Evolutionary conservation across 2,888 invertebrate species (phyloP), one percentile per base, ranked within the genome.

Genomic region (Pemphredon lugubris): DNA sequence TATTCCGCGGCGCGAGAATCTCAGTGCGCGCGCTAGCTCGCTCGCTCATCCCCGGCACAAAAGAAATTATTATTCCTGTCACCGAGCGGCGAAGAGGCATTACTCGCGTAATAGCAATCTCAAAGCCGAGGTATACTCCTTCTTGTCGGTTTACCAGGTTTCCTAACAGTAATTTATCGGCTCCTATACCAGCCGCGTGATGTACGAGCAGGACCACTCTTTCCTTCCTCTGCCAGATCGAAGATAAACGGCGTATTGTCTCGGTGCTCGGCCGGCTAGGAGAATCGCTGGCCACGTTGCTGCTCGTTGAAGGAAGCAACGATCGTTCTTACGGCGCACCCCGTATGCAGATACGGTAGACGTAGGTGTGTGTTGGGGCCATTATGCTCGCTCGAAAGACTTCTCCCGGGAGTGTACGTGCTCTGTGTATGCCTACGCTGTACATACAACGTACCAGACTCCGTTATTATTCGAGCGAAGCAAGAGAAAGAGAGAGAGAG

Each of bases 191-290:
- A 57, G n/a, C 60, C 67, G 73, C 65, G 70, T 75, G 73, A 78
- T 70, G 78, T 75, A 79, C 78, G 75, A 71, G 63, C 74, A 50
- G 64, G 58, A 58, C 66, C 67, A 55, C 64, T 71, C 80, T 79
- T 71, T 68, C 54, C 67, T 72, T 50, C 70, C 67, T 48, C 55
- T 60, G 66, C 51, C 79, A 69, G 81, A 79, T 79, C 81, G 71
- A 64, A 80, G 79, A 80, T 80, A 79, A 80, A 80, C 81, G 81
- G 71, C 71, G 79, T 71, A 80, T 80, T 80, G 79, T 80, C 75
- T 80, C 78, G 64, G 66, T 68, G 55, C 44, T 47, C 63, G 60
- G 30, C 40, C 26, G 66, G 18, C 66, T 63, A 57, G 66, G 70
- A 75, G 75, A 64, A 79, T 80, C 75, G 75, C 45, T 37, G 77